Conservation (phyloP, 2,113 vertebrate species). For the Brachionichthys hirsutus region DNA sequence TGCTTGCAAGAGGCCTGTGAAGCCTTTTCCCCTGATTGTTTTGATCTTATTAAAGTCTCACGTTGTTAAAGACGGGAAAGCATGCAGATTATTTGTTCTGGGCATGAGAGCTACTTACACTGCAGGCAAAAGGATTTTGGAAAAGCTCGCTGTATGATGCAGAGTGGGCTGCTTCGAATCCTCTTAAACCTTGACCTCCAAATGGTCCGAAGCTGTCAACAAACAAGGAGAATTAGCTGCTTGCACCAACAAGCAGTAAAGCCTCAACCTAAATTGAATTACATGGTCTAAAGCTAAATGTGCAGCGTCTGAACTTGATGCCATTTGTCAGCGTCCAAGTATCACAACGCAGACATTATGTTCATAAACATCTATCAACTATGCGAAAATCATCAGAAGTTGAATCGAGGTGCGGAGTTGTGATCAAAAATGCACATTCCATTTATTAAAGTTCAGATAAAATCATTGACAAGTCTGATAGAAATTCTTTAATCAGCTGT, state of each 20-base stretch:
- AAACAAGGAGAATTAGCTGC: conserved; percentile 26
- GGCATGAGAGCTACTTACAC: conserved; percentile 49
- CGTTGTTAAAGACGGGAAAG: conserved; percentile 50
- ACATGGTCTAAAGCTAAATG: background rate
- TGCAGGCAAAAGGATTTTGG: conserved; percentile 51
- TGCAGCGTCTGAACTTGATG: background rate
- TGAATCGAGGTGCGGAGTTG: no score
- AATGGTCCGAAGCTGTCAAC: conserved; percentile 37
- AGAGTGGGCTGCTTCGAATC: conserved; percentile 55
- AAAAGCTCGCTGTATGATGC: conserved; percentile 41
- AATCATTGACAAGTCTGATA: no score
- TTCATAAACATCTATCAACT: no score
- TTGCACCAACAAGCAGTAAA: background rate
- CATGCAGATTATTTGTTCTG: conserved; percentile 46
- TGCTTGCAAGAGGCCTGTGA: conserved; percentile 9
- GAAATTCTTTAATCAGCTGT: no score
- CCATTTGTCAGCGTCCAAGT: background rate
- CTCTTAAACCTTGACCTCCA: conserved; percentile 58
- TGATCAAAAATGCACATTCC: no score
- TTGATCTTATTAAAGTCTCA: conserved; percentile 55
- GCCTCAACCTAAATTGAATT: background rate
- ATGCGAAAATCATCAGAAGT: no score
- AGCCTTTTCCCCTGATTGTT: conserved; percentile 48
- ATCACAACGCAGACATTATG: no score
- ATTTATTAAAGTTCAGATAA: no score